These are phyloP conservation scores for Osmerus mordax DNA, from an alignment of 2,113 vertebrate species.

Conservation along the genomic window DNA sequence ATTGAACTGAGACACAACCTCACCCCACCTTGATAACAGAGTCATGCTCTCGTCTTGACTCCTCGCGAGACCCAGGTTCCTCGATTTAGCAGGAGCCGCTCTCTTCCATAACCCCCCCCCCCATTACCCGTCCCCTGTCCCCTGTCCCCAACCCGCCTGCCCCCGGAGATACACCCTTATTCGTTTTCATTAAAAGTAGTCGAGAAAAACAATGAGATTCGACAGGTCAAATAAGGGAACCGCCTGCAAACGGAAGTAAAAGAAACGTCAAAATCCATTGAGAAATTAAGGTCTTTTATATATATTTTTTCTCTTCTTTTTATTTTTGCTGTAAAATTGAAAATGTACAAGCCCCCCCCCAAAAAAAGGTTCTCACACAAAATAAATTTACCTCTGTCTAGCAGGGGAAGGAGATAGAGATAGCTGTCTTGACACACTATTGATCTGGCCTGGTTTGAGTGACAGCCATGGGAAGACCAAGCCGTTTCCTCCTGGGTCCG, in stretches of 20 bases:
- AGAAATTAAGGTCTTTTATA: constrained; percentile 42
- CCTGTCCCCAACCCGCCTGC: constrained; percentile 24
- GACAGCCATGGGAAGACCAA: constrained; percentile 54
- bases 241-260: constrained; percentile 33
- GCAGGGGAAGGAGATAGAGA: constrained; percentile 34
- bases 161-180: constrained; percentile 33
- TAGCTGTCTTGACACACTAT: constrained; percentile 64
- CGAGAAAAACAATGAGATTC: constrained; percentile 53
- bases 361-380: constrained; percentile 18
- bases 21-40: no score
- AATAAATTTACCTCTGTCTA: constrained; percentile 50
- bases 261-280: constrained; percentile 36
- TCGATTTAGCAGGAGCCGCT: background rate
- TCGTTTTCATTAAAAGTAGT: constrained; percentile 55
- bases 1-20: no score
- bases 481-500: background rate
- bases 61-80: background rate
- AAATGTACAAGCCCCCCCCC: constrained; percentile 37
- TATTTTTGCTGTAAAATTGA: constrained; percentile 53
- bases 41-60: no score
- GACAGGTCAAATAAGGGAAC: constrained; percentile 24
- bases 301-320: constrained; percentile 29
- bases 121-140: constrained; percentile 18
- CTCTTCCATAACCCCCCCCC: constrained; percentile 5
- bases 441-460: constrained; percentile 52